These are phyloP conservation scores for Stigmatopora argus DNA, from an alignment of 2,113 vertebrate genomes.

Conservation along the genomic window DNA sequence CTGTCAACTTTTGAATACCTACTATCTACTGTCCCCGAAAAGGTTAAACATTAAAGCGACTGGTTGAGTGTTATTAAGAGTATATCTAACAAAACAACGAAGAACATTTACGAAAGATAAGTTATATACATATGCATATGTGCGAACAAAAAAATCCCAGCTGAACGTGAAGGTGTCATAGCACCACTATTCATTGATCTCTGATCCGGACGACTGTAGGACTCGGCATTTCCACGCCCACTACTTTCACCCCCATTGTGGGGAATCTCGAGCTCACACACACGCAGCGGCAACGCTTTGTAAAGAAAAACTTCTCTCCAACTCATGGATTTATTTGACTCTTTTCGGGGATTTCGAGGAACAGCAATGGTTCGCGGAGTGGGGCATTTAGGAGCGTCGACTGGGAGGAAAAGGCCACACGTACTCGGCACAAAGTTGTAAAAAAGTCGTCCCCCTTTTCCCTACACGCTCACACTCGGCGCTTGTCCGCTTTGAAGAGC, in stretches of 20 bases:
- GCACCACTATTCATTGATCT: slow-evolving; percentile 55
- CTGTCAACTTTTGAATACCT: too few relatives aligned
- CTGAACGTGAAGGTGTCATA: slow-evolving; percentile 30
- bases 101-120: too few relatives aligned
- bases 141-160: slow-evolving; percentile 6
- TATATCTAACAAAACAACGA: too few relatives aligned
- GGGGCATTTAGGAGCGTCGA: slow-evolving; percentile 17
- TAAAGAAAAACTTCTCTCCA: not conserved
- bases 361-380: slow-evolving; percentile 37
- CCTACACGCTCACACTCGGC: slow-evolving; percentile 32
- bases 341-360: slow-evolving; percentile 21
- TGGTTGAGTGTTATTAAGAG: too few relatives aligned
- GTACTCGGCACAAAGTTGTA: slow-evolving; percentile 60
- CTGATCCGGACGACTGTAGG: slow-evolving; percentile 54
- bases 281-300: slow-evolving; percentile 34
- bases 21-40: too few relatives aligned
- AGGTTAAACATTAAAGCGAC: too few relatives aligned
- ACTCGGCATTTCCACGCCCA: slow-evolving; percentile 62
- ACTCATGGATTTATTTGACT: slow-evolving; percentile 43
- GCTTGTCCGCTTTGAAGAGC: slow-evolving; percentile 25
- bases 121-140: not conserved
- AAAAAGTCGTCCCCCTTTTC: slow-evolving; percentile 57
- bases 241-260: slow-evolving; percentile 72
- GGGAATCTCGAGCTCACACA: slow-evolving; percentile 61
- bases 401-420: slow-evolving; percentile 31